Evolutionary conservation across 2,888 invertebrate genomes (phyloP).

Genomic region (Tuberolachnus salignus): DNA sequence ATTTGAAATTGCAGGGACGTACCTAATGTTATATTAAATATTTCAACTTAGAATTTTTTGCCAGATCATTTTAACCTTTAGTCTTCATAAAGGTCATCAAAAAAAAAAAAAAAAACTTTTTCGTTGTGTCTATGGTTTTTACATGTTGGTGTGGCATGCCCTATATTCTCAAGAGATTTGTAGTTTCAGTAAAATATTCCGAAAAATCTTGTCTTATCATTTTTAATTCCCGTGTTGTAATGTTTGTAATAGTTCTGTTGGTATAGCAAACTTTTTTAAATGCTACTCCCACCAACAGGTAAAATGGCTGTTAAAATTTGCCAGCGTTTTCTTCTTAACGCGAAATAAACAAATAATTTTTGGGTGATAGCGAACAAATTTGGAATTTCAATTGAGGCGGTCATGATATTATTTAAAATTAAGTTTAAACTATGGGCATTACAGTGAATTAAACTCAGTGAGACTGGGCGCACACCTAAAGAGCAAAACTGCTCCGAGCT

Average conservation of each 20-base stretch:
- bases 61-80: no score
- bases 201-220: no score
- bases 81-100: no score
- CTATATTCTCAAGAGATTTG: background rate
- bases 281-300: background rate
- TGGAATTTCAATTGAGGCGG: slow-evolving; percentile 9
- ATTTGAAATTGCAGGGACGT: no score
- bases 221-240: background rate
- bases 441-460: slow-evolving; percentile 16
- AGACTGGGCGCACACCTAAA: no score
- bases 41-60: no score
- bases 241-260: background rate
- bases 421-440: background rate
- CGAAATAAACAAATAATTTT: slow-evolving; percentile 16
- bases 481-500: no score
- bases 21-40: no score
- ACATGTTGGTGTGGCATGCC: background rate
- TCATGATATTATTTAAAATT: slow-evolving; percentile 17
- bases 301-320: slow-evolving; percentile 14
- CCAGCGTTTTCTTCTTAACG: slow-evolving; percentile 4
- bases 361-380: background rate
- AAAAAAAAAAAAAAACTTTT: no score
- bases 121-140: background rate
- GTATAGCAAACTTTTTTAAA: slow-evolving; percentile 1
- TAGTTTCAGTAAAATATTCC: no score